phyloP scores from a whole-genome alignment of 2,113 vertebrate genomes.

The Suncus etruscus region DNA sequence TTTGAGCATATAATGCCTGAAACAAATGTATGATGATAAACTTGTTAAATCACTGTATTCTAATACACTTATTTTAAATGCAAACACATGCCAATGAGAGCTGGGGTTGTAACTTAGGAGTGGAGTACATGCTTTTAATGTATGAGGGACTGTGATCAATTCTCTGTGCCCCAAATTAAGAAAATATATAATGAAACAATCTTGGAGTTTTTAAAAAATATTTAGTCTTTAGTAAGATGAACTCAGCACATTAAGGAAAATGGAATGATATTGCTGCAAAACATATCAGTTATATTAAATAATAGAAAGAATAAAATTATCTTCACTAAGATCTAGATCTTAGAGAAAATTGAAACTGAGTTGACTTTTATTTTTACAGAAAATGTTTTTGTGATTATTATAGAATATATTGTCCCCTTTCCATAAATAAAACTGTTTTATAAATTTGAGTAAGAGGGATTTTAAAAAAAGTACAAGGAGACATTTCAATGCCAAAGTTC shows the following conservation, averaged over 20 bases:
- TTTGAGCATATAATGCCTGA: too few species aligned
- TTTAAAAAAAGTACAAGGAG: not conserved
- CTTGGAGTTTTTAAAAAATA: not conserved
- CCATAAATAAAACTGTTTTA: not conserved
- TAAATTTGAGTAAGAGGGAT: not conserved
- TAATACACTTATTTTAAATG: too few species aligned
- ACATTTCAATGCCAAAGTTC: conserved; percentile 19
- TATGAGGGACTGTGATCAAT: too few species aligned
- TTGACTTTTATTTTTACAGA: not conserved
- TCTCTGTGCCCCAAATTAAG: too few species aligned
- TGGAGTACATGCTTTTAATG: too few species aligned
- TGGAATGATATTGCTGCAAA: not conserved
- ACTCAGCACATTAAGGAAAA: not conserved
- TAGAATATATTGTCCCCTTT: not conserved
- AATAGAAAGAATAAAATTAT: conserved; percentile 1
- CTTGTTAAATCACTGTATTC: too few species aligned
- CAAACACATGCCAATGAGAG: not conserved
- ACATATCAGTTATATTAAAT: not conserved
- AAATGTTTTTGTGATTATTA: conserved; percentile 11
- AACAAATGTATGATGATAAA: too few species aligned
- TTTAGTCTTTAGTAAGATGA: conserved; percentile 29
- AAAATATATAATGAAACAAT: too few species aligned
- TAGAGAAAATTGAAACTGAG: not conserved
- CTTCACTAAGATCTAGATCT: not conserved
- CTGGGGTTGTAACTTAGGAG: too few species aligned